Percentiles rank a stretch among this genome's conserved stretches.
Conservation (phyloP, 2,888 invertebrate genomes). For the Erannis defoliaria region DNA sequence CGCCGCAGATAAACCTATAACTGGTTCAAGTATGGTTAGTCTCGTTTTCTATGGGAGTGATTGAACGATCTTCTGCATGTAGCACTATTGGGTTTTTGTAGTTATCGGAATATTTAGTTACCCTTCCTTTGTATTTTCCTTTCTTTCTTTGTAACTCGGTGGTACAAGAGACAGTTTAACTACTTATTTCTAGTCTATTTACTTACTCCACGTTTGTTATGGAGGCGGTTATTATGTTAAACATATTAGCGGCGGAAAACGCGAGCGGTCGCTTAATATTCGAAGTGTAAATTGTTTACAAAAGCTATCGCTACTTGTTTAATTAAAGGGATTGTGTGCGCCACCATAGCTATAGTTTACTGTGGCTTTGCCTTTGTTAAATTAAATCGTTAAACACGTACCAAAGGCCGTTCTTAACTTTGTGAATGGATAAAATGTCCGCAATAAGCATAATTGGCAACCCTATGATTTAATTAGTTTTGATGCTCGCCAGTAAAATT, state of each 20-base stretch:
- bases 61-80: too few species aligned
- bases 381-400: conserved; percentile 49
- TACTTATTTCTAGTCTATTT: too few species aligned
- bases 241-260: background rate
- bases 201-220: too few species aligned
- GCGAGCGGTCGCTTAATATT: background rate
- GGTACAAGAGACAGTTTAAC: too few species aligned
- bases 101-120: too few species aligned
- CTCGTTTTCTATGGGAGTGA: too few species aligned
- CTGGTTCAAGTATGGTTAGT: too few species aligned
- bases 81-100: too few species aligned
- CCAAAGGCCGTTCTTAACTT: conserved; percentile 43
- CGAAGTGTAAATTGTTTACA: conserved; percentile 5
- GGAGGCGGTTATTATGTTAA: background rate
- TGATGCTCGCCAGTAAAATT: conserved; percentile 1
- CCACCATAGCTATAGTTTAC: conserved; percentile 42
- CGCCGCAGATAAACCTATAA: too few species aligned
- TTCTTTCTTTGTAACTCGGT: too few species aligned
- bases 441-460: conserved; percentile 25
- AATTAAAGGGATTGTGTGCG: conserved; percentile 44
- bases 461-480: conserved; percentile 20
- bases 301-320: conserved; percentile 45
- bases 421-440: conserved; percentile 45
- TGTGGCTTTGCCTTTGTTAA: conserved; percentile 38
- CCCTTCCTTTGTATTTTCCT: too few species aligned